These are phyloP conservation scores for Chaenocephalus aceratus DNA, from an alignment of 2,113 vertebrate species.

Conservation along the genomic window DNA sequence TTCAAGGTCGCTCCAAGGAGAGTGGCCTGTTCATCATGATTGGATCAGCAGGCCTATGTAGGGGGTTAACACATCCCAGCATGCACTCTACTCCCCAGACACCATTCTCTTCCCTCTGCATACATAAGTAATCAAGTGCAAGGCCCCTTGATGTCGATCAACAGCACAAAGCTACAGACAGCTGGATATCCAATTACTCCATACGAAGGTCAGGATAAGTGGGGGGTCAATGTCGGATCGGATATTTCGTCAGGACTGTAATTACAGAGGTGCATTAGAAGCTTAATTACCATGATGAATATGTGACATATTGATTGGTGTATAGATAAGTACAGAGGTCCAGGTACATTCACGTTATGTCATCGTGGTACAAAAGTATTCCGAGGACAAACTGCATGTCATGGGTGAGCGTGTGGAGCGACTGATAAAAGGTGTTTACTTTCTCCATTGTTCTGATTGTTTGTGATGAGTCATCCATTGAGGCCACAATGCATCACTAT, in stretches of 20 bases:
- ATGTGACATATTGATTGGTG: conserved; percentile 46
- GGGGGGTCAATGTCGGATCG: conserved; percentile 50
- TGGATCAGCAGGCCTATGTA: conserved; percentile 68
- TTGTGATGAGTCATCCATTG: conserved; percentile 45
- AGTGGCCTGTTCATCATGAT: conserved; percentile 62
- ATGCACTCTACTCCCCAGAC: conserved; percentile 66
- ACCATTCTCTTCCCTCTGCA: conserved; percentile 61
- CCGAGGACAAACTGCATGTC: conserved; percentile 20
- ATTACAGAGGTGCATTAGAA: conserved; percentile 41
- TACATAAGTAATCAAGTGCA: conserved; percentile 74
- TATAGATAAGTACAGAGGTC: conserved; percentile 27
- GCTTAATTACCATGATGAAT: conserved; percentile 39
- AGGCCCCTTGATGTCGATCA: conserved; percentile 64
- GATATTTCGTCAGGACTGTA: conserved; percentile 52
- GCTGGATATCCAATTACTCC: conserved; percentile 58
- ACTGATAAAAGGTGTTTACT: conserved; percentile 21
- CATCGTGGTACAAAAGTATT: conserved; percentile 24
- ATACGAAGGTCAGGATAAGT: conserved; percentile 60
- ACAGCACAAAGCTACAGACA: conserved; percentile 44
- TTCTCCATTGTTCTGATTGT: conserved; percentile 34
- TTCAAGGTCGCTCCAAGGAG: conserved; percentile 65
- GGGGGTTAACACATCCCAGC: conserved; percentile 73
- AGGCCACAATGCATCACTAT: conserved; percentile 20
- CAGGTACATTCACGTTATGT: conserved; percentile 15
- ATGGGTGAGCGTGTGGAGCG: not conserved